Evolutionary conservation across 2,797 vertebrate genomes (phyloP).

Genomic region (Syngnathus acus): DNA sequence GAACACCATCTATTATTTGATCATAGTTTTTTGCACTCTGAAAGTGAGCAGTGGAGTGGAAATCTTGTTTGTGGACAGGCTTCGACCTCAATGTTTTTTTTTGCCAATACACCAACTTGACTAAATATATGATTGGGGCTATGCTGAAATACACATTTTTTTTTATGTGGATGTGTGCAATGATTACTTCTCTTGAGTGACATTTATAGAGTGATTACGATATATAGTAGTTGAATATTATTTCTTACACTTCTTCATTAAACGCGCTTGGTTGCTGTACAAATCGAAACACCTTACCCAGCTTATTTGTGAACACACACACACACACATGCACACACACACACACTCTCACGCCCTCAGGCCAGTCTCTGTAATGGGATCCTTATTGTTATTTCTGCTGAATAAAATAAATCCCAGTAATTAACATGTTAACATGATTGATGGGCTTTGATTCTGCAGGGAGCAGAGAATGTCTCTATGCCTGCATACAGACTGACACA

Average conservation of each 20-base stretch:
- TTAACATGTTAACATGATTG: constrained; percentile 99
- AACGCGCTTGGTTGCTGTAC: constrained; percentile 54
- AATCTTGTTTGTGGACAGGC: constrained; percentile 25
- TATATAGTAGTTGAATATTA: constrained; percentile 22
- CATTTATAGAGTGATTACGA: constrained; percentile 50
- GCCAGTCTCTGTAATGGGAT: constrained; percentile 86
- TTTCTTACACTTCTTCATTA: constrained; percentile 38
- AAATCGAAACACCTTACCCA: constrained; percentile 35
- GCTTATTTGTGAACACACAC: constrained; percentile 31
- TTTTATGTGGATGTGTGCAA: constrained; percentile 13
- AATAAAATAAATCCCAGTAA: constrained; percentile 93
- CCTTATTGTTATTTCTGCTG: constrained; percentile 80
- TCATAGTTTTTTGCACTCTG: constrained; percentile 49
- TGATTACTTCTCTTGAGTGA: constrained; percentile 32
- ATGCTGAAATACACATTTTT: constrained; percentile 5
- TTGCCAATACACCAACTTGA: background rate
- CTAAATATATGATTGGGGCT: background rate
- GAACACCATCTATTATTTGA: constrained; percentile 42
- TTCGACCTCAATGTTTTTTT: constrained; percentile 14
- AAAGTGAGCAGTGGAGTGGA: constrained; percentile 49
- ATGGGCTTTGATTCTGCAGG: constrained; percentile 81
- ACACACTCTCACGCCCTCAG: constrained; percentile 66
- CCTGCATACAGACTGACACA: constrained; percentile 36
- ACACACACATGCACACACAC: constrained; percentile 12
- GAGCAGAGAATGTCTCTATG: constrained; percentile 65